Base-by-base conservation (phyloP, 2,888 invertebrate genomes). In the Troides oblongomaculatus region DNA sequence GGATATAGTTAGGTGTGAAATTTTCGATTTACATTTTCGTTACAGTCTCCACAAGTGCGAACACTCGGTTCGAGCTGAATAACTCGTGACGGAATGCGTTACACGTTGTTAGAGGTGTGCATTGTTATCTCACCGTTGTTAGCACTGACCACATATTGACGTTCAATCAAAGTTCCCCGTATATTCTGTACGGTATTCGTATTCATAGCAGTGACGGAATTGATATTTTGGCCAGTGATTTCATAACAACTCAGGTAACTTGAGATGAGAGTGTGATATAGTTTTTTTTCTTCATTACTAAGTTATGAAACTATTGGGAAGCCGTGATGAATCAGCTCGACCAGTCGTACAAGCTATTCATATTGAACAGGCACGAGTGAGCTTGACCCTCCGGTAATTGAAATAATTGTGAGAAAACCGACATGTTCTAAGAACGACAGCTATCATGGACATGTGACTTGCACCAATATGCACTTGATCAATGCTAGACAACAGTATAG, bases 91-190 rank as follows among this genome's bases (percentile, higher is more conserved):
- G 59, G 66, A 66, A 70, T 66, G 59, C 62, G 63, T 70, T 62
- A 23, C 39, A 25, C 8, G 66, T 66, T 70, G 66, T 59, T 66
- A 66, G 30, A 30, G 53, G 50, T n/a, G 62, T 30, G 63, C 62
- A 70, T 63, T 70, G 66, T 62, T 66, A 57, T 69, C 53, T 39
- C 70, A 63, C 58, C 66, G 66, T 70, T 66, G 66, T 70, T 70
- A 66, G 70, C 56, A 53, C 39, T 63, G 70, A 63, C 70, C 70
- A 66, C 66, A 70, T 70, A 70, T 70, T 70, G 70, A 66, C 62
- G 66, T 57, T 63, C n/a, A 53, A 36, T 12, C 63, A n/a, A 50
- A 59, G 63, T 36, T 62, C 58, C 66, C 43, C 23, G 50, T 59
- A 36, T 53, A 59, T 46, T 39, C 62, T 59, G 58, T 50, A 4